Evolutionary conservation across 37 sponge, comb jelly and placozoan species (phyloP).

Genomic region (Diacarnus erythraeanus): DNA sequence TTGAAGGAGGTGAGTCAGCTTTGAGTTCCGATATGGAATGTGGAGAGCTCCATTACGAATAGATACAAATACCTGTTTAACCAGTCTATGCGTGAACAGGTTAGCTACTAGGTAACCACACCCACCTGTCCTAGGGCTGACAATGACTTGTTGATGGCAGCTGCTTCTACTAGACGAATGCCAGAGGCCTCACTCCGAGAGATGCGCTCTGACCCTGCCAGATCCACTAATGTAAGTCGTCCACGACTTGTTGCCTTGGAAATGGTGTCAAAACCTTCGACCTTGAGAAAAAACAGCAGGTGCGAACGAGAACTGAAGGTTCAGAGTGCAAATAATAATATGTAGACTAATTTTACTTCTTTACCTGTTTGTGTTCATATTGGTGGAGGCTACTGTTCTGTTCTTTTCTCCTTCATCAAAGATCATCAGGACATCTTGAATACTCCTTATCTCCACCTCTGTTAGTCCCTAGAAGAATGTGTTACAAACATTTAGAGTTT

Average conservation of each 20-base stretch:
- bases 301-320: slow-evolving; percentile 76
- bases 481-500: too few relatives aligned
- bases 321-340: neutral
- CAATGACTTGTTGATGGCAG: slow-evolving; percentile 84
- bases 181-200: slow-evolving; percentile 80
- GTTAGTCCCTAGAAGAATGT: slow-evolving; percentile 70
- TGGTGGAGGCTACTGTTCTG: slow-evolving; percentile 74
- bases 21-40: slow-evolving; percentile 85
- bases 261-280: slow-evolving; percentile 61
- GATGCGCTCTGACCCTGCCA: slow-evolving; percentile 87
- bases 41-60: slow-evolving; percentile 69
- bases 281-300: slow-evolving; percentile 55
- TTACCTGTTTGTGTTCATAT: slow-evolving; percentile 87
- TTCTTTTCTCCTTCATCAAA: slow-evolving; percentile 67
- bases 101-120: neutral
- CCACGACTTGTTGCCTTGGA: slow-evolving; percentile 62
- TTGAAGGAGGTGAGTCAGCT: slow-evolving; percentile 73
- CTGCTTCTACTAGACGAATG: slow-evolving; percentile 78
- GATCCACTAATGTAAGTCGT: slow-evolving; percentile 72
- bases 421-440: slow-evolving; percentile 68
- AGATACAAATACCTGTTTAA: slow-evolving; percentile 67
- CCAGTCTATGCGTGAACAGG: neutral
- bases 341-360: neutral
- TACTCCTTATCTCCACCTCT: slow-evolving; percentile 57
- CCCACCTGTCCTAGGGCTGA: slow-evolving; percentile 83